phyloP scores from a whole-genome alignment of 2,888 invertebrate species.

The Alloplasta piceator region DNA sequence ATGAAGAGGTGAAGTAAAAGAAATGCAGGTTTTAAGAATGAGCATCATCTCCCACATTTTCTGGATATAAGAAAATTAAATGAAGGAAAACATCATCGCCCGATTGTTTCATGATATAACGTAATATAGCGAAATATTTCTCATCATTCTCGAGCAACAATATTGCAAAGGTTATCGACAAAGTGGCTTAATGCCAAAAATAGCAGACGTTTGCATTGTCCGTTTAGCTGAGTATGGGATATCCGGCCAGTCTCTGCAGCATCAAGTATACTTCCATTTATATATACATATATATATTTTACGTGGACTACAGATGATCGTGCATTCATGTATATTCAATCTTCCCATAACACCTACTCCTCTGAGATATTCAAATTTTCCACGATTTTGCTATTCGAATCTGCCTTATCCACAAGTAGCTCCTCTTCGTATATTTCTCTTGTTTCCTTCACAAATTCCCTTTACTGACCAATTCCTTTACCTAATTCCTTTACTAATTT shows the following conservation, averaged over 20 bases:
- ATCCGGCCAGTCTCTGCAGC: constrained; percentile 67
- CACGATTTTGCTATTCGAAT: constrained; percentile 36
- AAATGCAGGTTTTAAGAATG: too few species aligned
- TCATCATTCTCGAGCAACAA: constrained; percentile 68
- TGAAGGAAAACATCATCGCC: not conserved
- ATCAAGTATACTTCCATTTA: constrained; percentile 41
- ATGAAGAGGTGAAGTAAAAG: too few species aligned
- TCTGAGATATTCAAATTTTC: constrained; percentile 52
- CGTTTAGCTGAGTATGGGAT: constrained; percentile 75
- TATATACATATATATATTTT: constrained; percentile 23
- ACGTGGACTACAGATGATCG: constrained; percentile 39
- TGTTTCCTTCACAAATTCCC: constrained; percentile 1
- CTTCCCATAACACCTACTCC: constrained; percentile 37
- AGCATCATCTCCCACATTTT: too few species aligned
- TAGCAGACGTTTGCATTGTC: constrained; percentile 78
- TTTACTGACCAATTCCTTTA: not conserved
- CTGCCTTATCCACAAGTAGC: constrained; percentile 31
- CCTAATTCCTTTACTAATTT: too few species aligned
- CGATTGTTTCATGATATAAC: constrained; percentile 53
- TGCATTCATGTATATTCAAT: constrained; percentile 30
- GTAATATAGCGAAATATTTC: constrained; percentile 65
- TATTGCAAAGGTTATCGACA: constrained; percentile 77
- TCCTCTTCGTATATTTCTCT: constrained; percentile 17
- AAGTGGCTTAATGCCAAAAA: constrained; percentile 77
- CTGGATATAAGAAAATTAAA: not conserved